These are phyloP conservation scores for Galeopterus variegatus DNA, from an alignment of 2,113 vertebrate species.

Conservation along the genomic window DNA sequence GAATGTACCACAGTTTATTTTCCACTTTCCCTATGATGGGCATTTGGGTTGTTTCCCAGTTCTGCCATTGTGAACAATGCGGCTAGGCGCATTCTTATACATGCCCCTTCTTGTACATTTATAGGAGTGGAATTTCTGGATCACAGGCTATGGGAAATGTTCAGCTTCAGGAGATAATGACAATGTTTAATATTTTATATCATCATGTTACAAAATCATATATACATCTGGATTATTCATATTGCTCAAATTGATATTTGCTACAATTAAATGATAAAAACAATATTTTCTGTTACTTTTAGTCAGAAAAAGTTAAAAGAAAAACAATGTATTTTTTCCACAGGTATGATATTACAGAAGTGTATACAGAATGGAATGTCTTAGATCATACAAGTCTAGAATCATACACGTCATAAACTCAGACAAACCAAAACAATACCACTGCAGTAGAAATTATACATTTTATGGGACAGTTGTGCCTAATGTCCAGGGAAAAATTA, in stretches of 20 bases:
- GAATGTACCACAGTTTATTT: not conserved
- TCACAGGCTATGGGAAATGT: not conserved
- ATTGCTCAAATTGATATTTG: not conserved
- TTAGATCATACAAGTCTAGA: slow-evolving; percentile 13
- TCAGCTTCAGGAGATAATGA: not conserved
- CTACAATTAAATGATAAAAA: slow-evolving; percentile 21
- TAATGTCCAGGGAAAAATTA: not conserved
- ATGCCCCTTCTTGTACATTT: not conserved
- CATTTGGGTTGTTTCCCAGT: slow-evolving; percentile 29
- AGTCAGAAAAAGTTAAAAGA: slow-evolving; percentile 42
- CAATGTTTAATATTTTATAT: not conserved
- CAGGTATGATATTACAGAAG: not conserved
- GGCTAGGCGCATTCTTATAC: not conserved
- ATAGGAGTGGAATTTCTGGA: not conserved
- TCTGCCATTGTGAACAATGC: not conserved
- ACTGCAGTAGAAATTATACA: not conserved
- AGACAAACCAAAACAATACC: not conserved
- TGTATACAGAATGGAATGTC: not conserved
- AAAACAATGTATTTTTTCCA: not conserved
- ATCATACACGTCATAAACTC: not conserved
- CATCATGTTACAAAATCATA: no score
- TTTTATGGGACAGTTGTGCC: not conserved
- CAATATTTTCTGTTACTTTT: slow-evolving; percentile 39
- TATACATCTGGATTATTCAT: not conserved
- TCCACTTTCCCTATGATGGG: slow-evolving; percentile 4